Evolutionary conservation across 2,797 vertebrate species (phyloP).

Genomic region (Prunella strophiata): DNA sequence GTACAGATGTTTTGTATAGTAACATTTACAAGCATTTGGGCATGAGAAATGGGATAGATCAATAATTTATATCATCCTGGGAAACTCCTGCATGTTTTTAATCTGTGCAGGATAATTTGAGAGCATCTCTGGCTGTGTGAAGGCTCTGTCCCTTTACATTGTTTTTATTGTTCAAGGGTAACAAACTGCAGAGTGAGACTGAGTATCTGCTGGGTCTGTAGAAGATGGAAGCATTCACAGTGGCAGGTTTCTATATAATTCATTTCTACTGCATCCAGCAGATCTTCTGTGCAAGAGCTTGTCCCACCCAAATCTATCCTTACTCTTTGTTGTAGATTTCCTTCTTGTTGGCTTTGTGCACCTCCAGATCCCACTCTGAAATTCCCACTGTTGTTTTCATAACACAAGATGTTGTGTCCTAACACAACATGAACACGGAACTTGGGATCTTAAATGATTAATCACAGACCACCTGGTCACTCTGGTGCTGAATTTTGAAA

Average conservation of each 20-base stretch:
- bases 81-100: constrained; percentile 6
- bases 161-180: not conserved
- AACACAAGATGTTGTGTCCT: not conserved
- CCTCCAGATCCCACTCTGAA: not conserved
- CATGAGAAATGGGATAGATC: not conserved
- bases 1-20: not conserved
- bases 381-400: not conserved
- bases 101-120: not conserved
- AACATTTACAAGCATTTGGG: not conserved
- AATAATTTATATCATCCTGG: not conserved
- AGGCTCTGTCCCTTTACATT: not conserved
- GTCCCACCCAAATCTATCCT: not conserved
- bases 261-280: not conserved
- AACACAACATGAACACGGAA: not conserved
- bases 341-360: not conserved
- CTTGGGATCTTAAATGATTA: not conserved
- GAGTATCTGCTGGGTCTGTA: not conserved
- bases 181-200: not conserved
- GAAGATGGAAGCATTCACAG: not conserved
- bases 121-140: not conserved
- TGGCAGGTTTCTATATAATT: not conserved
- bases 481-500: not conserved
- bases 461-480: not conserved
- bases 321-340: not conserved
- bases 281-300: not conserved